Conservation (phyloP, 2,113 vertebrate species). For the Archocentrus centrarchus region DNA sequence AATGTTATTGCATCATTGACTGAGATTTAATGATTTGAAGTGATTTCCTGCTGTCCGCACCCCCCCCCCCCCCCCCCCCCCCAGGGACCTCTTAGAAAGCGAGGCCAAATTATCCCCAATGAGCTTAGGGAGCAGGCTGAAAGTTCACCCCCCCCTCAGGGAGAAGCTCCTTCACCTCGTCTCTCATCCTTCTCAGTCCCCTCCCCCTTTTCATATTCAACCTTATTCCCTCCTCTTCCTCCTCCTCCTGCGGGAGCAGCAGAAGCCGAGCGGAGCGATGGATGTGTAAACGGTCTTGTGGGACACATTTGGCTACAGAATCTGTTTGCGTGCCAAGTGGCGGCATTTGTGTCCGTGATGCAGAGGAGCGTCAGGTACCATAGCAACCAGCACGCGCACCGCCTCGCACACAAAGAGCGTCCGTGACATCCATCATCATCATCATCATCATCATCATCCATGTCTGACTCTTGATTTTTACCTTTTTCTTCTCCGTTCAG, state of each 20-base stretch:
- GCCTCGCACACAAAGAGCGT: too few relatives aligned
- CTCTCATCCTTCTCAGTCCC: background rate
- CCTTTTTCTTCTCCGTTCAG: too few relatives aligned
- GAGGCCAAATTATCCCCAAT: slow-evolving; percentile 10
- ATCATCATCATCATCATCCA: too few relatives aligned
- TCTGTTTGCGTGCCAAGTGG: slow-evolving; percentile 29
- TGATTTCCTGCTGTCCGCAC: background rate
- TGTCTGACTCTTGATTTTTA: too few relatives aligned
- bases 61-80: too few relatives aligned
- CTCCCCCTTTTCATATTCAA: background rate
- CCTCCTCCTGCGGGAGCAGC: slow-evolving; percentile 26
- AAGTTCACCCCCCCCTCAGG: slow-evolving; percentile 40
- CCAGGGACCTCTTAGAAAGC: background rate
- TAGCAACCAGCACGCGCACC: slow-evolving; percentile 21
- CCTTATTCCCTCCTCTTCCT: background rate
- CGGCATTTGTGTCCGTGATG: slow-evolving; percentile 24
- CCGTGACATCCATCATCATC: too few relatives aligned
- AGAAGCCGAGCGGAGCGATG: slow-evolving; percentile 19
- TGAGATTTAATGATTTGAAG: background rate
- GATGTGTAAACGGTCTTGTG: slow-evolving; percentile 22
- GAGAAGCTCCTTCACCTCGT: slow-evolving; percentile 6
- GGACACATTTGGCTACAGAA: slow-evolving; percentile 32
- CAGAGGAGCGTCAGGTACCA: slow-evolving; percentile 18
- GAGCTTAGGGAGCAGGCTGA: slow-evolving; percentile 33
- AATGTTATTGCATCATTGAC: background rate